phyloP scores from a whole-genome alignment of 2,113 vertebrate species.

The Chroicocephalus ridibundus region DNA sequence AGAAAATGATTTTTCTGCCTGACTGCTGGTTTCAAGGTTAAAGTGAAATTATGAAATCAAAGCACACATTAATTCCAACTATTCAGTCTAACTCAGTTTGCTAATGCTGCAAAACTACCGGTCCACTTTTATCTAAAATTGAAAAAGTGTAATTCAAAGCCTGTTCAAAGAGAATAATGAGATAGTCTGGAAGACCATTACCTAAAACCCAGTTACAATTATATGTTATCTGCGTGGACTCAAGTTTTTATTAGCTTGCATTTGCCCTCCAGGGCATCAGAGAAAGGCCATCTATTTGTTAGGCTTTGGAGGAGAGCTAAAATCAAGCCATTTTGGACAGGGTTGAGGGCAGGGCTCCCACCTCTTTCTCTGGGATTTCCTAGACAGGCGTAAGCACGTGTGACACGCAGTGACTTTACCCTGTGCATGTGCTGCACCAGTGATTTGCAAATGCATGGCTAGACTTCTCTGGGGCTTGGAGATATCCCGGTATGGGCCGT shows the following conservation, averaged over 20 bases:
- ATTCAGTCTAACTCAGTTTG: conserved; percentile 20
- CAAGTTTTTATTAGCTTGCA: conserved; percentile 37
- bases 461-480: background rate
- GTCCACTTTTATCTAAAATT: conserved; percentile 44
- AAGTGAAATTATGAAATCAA: conserved; percentile 39
- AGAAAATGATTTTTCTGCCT: background rate
- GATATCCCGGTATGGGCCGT: background rate
- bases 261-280: conserved; percentile 35
- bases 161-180: conserved; percentile 51
- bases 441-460: background rate
- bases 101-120: conserved; percentile 23
- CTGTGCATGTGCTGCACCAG: background rate
- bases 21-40: conserved; percentile 18
- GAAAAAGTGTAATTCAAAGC: conserved; percentile 27
- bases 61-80: conserved; percentile 29
- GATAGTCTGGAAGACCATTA: conserved; percentile 38
- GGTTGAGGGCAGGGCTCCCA: background rate
- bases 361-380: background rate
- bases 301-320: conserved; percentile 3
- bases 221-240: conserved; percentile 7
- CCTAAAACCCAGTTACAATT: conserved; percentile 44
- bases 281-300: conserved; percentile 30
- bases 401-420: background rate
- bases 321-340: background rate
- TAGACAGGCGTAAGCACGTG: background rate